A percentile compares a stretch with the other conserved stretches of the same genome.
These are phyloP conservation scores for Notechis scutatus DNA, from an alignment of 2,113 vertebrate species.

Conservation along the genomic window DNA sequence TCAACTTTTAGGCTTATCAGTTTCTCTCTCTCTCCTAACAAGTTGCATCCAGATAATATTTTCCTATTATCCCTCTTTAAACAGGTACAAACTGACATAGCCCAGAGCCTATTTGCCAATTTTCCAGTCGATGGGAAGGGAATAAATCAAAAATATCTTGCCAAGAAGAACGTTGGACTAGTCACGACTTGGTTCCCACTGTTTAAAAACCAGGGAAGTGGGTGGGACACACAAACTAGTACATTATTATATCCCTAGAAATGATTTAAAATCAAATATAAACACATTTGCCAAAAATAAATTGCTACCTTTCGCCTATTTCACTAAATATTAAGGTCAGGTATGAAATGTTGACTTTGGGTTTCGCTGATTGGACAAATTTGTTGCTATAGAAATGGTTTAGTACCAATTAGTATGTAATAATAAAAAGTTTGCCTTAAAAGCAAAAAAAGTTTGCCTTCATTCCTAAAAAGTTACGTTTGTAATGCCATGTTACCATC, in stretches of 20 bases:
- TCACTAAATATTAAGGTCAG: background rate
- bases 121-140: background rate
- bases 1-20: background rate
- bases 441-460: background rate
- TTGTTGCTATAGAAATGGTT: background rate
- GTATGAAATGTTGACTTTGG: background rate
- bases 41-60: background rate
- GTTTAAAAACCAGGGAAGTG: background rate
- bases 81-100: background rate
- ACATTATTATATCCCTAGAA: background rate
- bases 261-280: background rate
- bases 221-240: background rate
- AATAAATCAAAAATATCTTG: background rate
- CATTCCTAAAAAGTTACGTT: background rate
- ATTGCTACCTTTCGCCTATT: background rate
- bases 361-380: background rate
- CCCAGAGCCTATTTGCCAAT: background rate
- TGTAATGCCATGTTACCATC: background rate
- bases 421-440: background rate
- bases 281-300: background rate
- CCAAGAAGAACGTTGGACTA: background rate
- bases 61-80: background rate
- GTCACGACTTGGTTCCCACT: background rate
- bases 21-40: background rate
- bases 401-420: background rate